Evolutionary conservation across 2,888 invertebrate species (phyloP), one percentile per base, ranked within the genome.

Genomic region (Caenorhabditis sp.): DNA sequence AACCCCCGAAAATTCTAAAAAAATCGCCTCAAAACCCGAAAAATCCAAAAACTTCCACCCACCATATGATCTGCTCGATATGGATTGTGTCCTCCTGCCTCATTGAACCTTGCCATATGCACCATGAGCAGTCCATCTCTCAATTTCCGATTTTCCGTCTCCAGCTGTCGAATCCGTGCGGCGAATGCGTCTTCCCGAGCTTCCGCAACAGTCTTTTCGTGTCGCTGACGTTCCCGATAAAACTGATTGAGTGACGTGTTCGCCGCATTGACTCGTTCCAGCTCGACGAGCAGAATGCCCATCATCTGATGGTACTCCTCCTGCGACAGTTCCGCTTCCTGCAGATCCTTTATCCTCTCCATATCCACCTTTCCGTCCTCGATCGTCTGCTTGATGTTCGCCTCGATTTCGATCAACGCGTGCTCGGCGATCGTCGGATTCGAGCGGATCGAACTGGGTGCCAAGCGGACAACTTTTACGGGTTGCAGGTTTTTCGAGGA

Each of bases 101-200:
- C 67, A 11, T 44, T 60, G 61, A 67, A 67, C 22, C 67, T 60
- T 0, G 24, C 15, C 35, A 35, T 67, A 26, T 81, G 67, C 70
- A 81, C 65, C 20, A 53, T 1, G n/a, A 65, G 37, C 13, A 78
- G 26, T 24, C 56, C 35, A 2, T 82, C 82, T 22, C 82, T 62
- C 56, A 82, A 26, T 24, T 82, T 82, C 15, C 82, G 55, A 58
- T 79, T 78, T 18, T 82, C 82, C 6, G 58, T 74, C 28, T 82
- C 82, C 37, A 82, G 35, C 47, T 82, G 78, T 2, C 82, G 78
- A 55, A 82, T 82, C 28, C 82, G 28, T 0, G 82, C 82, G 4
- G 47, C 13, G 20, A 51, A 79, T 4, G 60, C 56, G 22, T 69
- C 64, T n/a, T 78, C 78, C 18, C 69, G 13, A 5, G 69, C 58